These are phyloP conservation scores for Lepisosteus oculatus DNA, from an alignment of 2,113 vertebrate genomes.

Conservation along the genomic window DNA sequence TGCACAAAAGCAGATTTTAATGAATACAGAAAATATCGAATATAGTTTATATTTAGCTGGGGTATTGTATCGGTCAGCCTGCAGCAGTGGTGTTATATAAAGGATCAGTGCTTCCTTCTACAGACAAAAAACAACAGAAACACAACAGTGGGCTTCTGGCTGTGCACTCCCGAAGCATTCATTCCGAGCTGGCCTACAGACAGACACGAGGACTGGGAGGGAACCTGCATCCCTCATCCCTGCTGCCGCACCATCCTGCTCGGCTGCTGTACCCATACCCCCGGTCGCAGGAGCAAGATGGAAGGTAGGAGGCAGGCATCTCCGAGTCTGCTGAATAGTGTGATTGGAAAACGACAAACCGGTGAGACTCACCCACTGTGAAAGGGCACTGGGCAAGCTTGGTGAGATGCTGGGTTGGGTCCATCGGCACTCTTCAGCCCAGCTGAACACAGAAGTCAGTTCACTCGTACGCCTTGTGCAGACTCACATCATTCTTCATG, in stretches of 20 bases:
- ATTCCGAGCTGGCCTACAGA: conserved; percentile 55
- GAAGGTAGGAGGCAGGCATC: conserved; percentile 29
- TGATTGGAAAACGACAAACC: too few relatives aligned
- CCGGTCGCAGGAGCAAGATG: conserved; percentile 26
- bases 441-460: too few relatives aligned
- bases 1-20: too few relatives aligned
- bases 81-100: too few relatives aligned
- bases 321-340: too few relatives aligned
- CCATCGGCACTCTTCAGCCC: neutral
- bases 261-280: conserved; percentile 35
- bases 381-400: too few relatives aligned
- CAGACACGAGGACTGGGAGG: conserved; percentile 52
- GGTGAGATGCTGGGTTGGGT: neutral
- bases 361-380: too few relatives aligned
- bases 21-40: too few relatives aligned
- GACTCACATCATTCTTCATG: neutral
- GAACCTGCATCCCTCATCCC: conserved; percentile 45
- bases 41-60: too few relatives aligned
- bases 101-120: neutral
- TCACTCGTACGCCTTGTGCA: too few relatives aligned
- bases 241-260: conserved; percentile 45
- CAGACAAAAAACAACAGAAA: conserved; percentile 61
- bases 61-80: too few relatives aligned
- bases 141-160: conserved; percentile 35
- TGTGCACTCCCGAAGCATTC: conserved; percentile 46